These are phyloP conservation scores for Willisornis vidua DNA, from an alignment of 2,113 vertebrate species.

Conservation along the genomic window DNA sequence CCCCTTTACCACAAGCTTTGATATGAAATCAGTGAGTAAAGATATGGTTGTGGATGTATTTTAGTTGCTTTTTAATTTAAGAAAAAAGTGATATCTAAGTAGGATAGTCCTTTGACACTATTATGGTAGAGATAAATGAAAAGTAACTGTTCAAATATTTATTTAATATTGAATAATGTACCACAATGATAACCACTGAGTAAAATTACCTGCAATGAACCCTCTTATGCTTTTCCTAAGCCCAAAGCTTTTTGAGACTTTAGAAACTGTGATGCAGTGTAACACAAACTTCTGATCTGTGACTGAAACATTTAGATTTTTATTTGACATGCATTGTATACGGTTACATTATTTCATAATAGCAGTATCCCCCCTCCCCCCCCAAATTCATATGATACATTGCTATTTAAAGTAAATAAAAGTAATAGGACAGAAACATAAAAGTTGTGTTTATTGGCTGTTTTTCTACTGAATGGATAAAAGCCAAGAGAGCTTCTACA, in stretches of 20 bases:
- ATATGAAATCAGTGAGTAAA: background rate
- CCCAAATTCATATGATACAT: background rate
- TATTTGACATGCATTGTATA: background rate
- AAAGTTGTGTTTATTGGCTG: background rate
- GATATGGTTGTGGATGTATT: background rate
- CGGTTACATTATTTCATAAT: background rate
- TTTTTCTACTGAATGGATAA: background rate
- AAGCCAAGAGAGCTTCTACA: background rate
- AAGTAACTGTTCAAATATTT: background rate
- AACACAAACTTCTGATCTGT: background rate
- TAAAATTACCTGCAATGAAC: background rate
- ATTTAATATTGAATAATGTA: background rate
- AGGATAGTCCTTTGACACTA: background rate
- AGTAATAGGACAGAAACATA: background rate
- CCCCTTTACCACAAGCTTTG: background rate
- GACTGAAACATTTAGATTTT: background rate
- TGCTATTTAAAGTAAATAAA: background rate
- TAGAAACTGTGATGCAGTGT: background rate
- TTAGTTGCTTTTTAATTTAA: background rate
- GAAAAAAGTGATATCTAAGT: background rate
- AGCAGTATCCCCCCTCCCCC: accelerated
- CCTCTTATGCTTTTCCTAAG: background rate
- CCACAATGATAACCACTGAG: background rate
- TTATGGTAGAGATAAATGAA: background rate
- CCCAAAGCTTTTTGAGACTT: background rate